Evolutionary conservation across 2,797 vertebrate species (phyloP), one percentile per base, ranked within the genome.

Genomic region (Pampus argenteus): DNA sequence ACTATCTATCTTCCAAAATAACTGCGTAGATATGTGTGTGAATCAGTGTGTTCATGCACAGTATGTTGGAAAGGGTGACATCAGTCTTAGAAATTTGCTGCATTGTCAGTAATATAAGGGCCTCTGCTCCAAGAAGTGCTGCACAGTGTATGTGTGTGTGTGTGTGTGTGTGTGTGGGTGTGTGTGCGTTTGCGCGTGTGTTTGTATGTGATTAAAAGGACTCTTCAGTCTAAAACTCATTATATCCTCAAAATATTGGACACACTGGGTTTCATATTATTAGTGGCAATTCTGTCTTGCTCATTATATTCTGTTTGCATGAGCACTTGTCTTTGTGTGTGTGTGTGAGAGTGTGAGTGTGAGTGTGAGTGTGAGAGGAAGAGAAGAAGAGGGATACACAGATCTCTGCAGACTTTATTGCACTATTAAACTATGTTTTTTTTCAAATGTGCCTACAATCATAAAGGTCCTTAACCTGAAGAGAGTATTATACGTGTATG

Each of bases 211-310:
- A 81, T 81, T 58, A 70, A 73, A 81, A 76, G 42, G 29, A 20
- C 61, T 63, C 68, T 69, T 63, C 48, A 66, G 36, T 55, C 28
- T 70, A 65, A 55, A 69, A 78, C 38, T 70, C 77, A 70, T 78
- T 66, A 74, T 31, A n/a, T 23, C 48, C 42, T 72, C 3, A 54
- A 55, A 36, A 60, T 11, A 49, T 52, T 38, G 0, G 3, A 74
- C 52, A 18, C 23, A 34, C 23, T 56, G 44, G 59, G 64, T 75
- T 78, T 66, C 42, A 57, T 62, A 65, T 76, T 45, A 73, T 58
- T 36, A 26, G 23, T 9, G 25, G 29, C 51, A 22, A 70, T 70
- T 80, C 22, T 72, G 71, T 72, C 66, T 61, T 4, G 2, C 66
- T 69, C 48, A 28, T 68, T 56, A 60, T 67, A 48, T 55, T 61